A percentile compares a stretch with the other conserved stretches of the same genome.
Evolutionary conservation across 2,113 vertebrate species (phyloP).

Genomic region (Mus pahari): DNA sequence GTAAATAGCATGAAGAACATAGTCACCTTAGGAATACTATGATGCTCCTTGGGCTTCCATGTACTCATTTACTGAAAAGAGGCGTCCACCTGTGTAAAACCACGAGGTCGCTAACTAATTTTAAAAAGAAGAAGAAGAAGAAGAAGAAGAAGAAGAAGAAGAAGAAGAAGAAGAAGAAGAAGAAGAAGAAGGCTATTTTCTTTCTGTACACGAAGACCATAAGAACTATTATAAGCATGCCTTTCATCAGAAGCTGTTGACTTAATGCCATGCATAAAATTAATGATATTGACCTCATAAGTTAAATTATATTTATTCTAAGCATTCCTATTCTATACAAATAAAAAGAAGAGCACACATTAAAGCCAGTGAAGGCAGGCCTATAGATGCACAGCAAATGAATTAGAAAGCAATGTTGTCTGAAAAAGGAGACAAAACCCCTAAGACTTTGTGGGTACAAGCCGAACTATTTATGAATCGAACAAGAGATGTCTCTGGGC

Average conservation of each 20-base stretch:
- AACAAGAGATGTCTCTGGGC: neutral
- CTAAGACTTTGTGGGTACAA: neutral
- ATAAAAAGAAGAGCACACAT: neutral
- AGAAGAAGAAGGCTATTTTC: neutral
- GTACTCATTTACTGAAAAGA: neutral
- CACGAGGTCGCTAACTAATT: neutral
- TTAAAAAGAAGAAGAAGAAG: neutral
- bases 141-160: neutral
- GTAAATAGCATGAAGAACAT: neutral
- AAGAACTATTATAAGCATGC: neutral
- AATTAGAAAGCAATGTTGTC: neutral
- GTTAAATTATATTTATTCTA: neutral
- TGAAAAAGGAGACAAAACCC: neutral
- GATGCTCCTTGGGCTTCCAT: neutral
- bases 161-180: neutral
- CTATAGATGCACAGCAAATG: neutral
- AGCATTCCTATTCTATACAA: neutral
- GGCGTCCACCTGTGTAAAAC: neutral
- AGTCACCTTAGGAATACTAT: neutral
- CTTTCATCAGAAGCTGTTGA: conserved; percentile 2
- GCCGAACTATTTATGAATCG: neutral
- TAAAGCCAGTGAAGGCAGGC: neutral
- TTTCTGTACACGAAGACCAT: neutral
- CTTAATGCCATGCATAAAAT: conserved; percentile 22
- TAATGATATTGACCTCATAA: neutral